Conservation (phyloP, 2,113 vertebrate genomes). For the Ifrita kowaldi region DNA sequence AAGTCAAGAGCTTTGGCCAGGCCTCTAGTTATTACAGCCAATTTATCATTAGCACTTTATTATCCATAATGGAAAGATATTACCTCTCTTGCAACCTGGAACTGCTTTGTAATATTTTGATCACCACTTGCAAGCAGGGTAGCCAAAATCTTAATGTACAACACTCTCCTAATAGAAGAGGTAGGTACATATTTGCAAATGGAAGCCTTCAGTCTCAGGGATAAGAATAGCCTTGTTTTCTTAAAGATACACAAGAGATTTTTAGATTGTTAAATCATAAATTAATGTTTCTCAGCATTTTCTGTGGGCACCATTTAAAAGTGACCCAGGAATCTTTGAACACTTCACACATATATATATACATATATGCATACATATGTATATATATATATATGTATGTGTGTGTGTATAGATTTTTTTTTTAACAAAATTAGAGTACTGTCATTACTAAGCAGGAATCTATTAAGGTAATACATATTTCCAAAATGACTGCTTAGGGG, state of each 20-base stretch:
- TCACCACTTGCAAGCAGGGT: background rate
- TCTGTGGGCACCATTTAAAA: background rate
- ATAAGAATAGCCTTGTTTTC: background rate
- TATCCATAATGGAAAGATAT: slow-evolving; percentile 1
- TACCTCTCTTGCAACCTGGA: background rate
- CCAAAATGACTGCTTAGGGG: background rate
- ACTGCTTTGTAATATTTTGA: background rate
- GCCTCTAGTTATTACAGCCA: background rate
- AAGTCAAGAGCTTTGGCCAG: background rate
- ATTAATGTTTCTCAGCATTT: background rate
- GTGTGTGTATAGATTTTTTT: too few species aligned
- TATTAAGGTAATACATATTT: background rate
- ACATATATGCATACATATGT: accelerated
- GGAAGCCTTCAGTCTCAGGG: background rate
- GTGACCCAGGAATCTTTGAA: background rate
- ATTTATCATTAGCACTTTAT: background rate
- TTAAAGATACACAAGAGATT: background rate
- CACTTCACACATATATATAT: background rate
- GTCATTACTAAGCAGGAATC: background rate
- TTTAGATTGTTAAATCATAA: background rate
- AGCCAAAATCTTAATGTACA: background rate
- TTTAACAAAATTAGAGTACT: background rate
- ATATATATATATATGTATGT: too few species aligned
- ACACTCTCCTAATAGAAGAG: background rate
- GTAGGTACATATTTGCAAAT: background rate